Conservation (phyloP, 2,888 invertebrate genomes). For the Cactoblastis cactorum region DNA sequence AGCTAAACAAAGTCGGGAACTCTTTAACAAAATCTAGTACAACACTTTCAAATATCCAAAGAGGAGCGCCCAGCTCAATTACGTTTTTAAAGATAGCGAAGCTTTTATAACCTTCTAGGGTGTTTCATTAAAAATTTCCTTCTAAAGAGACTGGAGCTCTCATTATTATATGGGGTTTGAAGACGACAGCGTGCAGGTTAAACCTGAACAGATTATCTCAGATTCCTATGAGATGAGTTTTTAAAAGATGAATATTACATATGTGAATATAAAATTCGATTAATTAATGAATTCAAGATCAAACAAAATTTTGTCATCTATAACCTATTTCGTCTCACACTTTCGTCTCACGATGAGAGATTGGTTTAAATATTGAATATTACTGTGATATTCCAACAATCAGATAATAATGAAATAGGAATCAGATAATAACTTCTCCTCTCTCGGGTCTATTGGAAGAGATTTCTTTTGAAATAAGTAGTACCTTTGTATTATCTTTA, state of each 20-base stretch:
- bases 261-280: neutral
- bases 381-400: too few relatives aligned
- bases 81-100: conserved; percentile 54
- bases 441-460: too few relatives aligned
- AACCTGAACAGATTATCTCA: conserved; percentile 43
- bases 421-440: too few relatives aligned
- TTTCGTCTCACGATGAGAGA: too few relatives aligned
- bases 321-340: too few relatives aligned
- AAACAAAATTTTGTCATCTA: too few relatives aligned
- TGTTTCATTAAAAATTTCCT: conserved; percentile 64
- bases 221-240: conserved; percentile 18
- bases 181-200: conserved; percentile 48
- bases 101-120: conserved; percentile 59
- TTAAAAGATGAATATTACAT: neutral
- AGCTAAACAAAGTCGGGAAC: conserved; percentile 8
- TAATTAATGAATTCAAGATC: too few relatives aligned
- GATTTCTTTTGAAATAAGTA: too few relatives aligned
- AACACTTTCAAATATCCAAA: conserved; percentile 40
- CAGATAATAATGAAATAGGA: too few relatives aligned
- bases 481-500: too few relatives aligned
- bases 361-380: too few relatives aligned
- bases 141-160: conserved; percentile 53
- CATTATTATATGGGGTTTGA: conserved; percentile 63
- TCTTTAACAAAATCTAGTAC: conserved; percentile 35
- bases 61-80: conserved; percentile 51